Conservation (phyloP, 2,888 invertebrate genomes). For the Busseola fusca region DNA sequence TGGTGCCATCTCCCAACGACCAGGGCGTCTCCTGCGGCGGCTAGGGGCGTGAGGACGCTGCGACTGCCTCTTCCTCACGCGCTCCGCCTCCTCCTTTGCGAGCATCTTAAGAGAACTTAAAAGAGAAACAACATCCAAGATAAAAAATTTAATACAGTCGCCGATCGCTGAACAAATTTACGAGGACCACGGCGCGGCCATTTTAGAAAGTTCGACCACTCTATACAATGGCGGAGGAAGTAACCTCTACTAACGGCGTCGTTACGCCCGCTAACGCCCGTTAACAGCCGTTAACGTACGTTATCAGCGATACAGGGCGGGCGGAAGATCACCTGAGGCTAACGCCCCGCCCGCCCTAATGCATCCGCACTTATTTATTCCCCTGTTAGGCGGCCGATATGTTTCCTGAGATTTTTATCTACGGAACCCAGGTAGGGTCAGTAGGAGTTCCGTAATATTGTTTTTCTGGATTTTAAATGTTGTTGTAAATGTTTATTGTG, state of each 20-base stretch:
- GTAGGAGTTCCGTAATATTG: conserved; percentile 50
- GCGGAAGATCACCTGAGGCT: conserved; percentile 85
- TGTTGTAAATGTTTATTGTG: conserved; percentile 61
- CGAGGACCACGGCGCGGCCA: conserved; percentile 54
- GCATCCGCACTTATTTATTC: conserved; percentile 88
- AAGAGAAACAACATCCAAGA: conserved; percentile 40
- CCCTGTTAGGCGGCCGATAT: conserved; percentile 76
- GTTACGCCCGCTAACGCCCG: conserved; percentile 81
- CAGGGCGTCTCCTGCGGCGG: too few relatives aligned
- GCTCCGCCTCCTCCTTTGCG: too few relatives aligned
- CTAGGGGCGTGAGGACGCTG: too few relatives aligned
- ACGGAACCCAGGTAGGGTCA: conserved; percentile 50
- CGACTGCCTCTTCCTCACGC: too few relatives aligned
- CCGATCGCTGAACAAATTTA: conserved; percentile 71
- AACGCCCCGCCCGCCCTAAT: conserved; percentile 84
- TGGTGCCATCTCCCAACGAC: too few relatives aligned
- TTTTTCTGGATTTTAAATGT: conserved; percentile 65
- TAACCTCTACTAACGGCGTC: conserved; percentile 86
- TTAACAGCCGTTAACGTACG: conserved; percentile 81
- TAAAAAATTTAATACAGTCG: conserved; percentile 62
- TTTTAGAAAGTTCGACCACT: conserved; percentile 62
- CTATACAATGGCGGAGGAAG: conserved; percentile 83
- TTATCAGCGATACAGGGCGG: conserved; percentile 85
- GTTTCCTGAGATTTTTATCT: conserved; percentile 83
- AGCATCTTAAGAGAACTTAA: neutral